These are phyloP conservation scores for Hyperoodon ampullatus DNA, from an alignment of 2,113 vertebrate genomes.

Conservation along the genomic window DNA sequence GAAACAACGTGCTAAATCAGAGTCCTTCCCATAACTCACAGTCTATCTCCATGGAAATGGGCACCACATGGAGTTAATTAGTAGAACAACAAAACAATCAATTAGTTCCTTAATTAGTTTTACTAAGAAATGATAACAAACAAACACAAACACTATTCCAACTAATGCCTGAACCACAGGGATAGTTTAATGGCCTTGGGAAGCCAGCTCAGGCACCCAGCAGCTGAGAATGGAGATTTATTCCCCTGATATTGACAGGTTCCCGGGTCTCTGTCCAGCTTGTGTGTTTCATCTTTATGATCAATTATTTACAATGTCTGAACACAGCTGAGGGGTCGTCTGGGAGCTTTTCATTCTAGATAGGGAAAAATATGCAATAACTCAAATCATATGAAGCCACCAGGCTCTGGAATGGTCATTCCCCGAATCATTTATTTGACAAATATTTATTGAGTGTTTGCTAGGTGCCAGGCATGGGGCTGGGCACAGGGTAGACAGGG, in stretches of 20 bases:
- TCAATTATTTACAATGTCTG: conserved; percentile 87
- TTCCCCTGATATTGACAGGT: conserved; percentile 81
- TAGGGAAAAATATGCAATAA: conserved; percentile 34
- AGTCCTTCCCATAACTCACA: conserved; percentile 87
- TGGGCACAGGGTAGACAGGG: background rate
- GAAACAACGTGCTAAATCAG: conserved; percentile 80
- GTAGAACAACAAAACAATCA: conserved; percentile 91
- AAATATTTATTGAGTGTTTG: conserved; percentile 71
- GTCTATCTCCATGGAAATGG: conserved; percentile 89
- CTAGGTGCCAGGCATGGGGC: conserved; percentile 4
- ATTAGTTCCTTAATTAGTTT: conserved; percentile 91
- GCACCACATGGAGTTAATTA: conserved; percentile 92
- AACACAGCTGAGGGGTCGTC: conserved; percentile 76
- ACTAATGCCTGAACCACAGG: conserved; percentile 82
- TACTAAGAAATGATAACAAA: conserved; percentile 90
- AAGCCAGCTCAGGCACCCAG: conserved; percentile 76
- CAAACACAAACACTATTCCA: conserved; percentile 88
- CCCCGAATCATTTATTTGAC: conserved; percentile 75
- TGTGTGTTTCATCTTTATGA: conserved; percentile 84
- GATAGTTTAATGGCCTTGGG: conserved; percentile 84
- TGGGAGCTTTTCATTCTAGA: conserved; percentile 81
- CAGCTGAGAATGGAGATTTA: conserved; percentile 78
- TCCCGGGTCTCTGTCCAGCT: conserved; percentile 81
- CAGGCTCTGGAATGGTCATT: conserved; percentile 64
- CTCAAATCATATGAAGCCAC: conserved; percentile 70